Base-by-base conservation (phyloP, 2,888 invertebrate genomes). In the Nudaria mundana region DNA sequence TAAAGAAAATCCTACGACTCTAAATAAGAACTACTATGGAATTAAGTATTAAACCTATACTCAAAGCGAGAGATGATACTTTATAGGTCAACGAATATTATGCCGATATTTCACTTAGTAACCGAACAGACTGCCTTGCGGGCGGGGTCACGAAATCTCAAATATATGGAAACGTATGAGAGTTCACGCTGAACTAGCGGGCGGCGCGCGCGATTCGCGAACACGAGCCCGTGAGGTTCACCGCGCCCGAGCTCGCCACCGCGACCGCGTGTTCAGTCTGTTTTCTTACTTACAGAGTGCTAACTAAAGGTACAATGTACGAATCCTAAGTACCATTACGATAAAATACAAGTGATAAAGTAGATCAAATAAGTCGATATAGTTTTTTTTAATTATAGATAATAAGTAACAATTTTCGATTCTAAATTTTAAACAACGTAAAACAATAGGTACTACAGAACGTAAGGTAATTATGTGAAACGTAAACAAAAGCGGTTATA, bases 351-450 rank as follows among this genome's bases (percentile, higher is more conserved):
- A 63, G 64, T 68, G 69, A 73, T 65, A 69, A 68, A 72, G 64
- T 61, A 60, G 54, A 64, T 62, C 41, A 64, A 76, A 73, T 58
- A 66, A 57, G 70, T 74, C 78, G 24, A 80, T 77, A 81, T 48
- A 62, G 46, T 72, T 62, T 73, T 26, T 74, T 66, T n/a, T n/a
- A n/a, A n/a, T n/a, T n/a, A n/a, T n/a, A n/a, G n/a, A 75, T 63
- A 79, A 76, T 81, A 81, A 71, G 58, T 81, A 87, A 85, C 85
- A 86, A 83, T 83, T 83, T 81, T 75, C 58, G 75, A 56, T 68
- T 65, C 78, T 79, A 83, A 77, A 76, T 69, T 73, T 75, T 52
- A 67, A 80, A 66, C 62, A 77, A 82, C 72, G 65, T 67, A 76
- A 81, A 80, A 80, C 69, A 44, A 72, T 64, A 71, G n/a, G n/a